A percentile compares a stretch with the other conserved stretches of the same genome.
Evolutionary conservation across 1,140 invertebrate genomes (phyloP).

Genomic region (Maconellicoccus hirsutus): DNA sequence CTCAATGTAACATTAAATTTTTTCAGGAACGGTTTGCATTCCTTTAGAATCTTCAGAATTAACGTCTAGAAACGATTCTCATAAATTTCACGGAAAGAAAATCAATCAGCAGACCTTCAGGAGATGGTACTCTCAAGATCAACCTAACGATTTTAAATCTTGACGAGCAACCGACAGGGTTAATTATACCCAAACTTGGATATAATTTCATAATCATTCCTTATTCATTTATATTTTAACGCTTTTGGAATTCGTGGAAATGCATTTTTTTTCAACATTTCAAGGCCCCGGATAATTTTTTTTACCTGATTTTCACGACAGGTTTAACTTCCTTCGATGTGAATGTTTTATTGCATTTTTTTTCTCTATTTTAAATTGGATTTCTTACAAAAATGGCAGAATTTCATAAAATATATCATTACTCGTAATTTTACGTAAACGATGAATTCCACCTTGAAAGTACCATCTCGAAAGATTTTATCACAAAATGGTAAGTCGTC

Average conservation of each 20-base stretch:
- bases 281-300: too few relatives aligned
- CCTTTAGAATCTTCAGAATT: conserved; percentile 19
- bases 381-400: too few relatives aligned
- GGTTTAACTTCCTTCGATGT: too few relatives aligned
- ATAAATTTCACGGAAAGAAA: conserved; percentile 12
- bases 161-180: not conserved
- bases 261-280: too few relatives aligned
- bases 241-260: too few relatives aligned
- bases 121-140: conserved; percentile 18
- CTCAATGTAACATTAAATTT: not conserved
- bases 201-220: not conserved
- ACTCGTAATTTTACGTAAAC: too few relatives aligned
- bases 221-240: too few relatives aligned
- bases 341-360: too few relatives aligned
- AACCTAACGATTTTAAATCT: not conserved
- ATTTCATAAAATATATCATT: too few relatives aligned
- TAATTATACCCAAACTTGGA: conserved; percentile 5
- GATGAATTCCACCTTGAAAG: not conserved
- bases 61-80: conserved; percentile 13
- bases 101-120: not conserved
- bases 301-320: too few relatives aligned
- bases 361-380: too few relatives aligned
- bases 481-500: not conserved
- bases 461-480: conserved; percentile 2
- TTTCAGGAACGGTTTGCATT: conserved; percentile 16